phyloP scores from a whole-genome alignment of 2,113 vertebrate genomes.

The zebrafish (Danio rerio) region GRCz12tu NC_133184.1:27892001-27892500 shows the following conservation, averaged over 20 bases:
- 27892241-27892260: neutral
- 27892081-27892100: conserved; percentile 33
- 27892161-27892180: neutral
- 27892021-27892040: neutral
- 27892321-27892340: conserved; percentile 17
- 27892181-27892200: neutral
- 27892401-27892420: conserved; percentile 26
- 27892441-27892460: neutral
- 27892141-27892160: neutral
- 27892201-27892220: neutral
- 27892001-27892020: conserved; percentile 1
- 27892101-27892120: neutral
- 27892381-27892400: conserved; percentile 32
- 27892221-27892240: neutral
- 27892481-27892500: neutral
- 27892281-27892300: conserved; percentile 20
- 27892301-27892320: conserved; percentile 28
- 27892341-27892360: conserved; percentile 16
- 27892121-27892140: neutral
- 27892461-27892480: conserved; percentile 2
- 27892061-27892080: conserved; percentile 16
- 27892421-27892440: neutral
- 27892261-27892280: conserved; percentile 35
- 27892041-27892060: neutral
- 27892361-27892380: conserved; percentile 21